Evolutionary conservation across 2,888 invertebrate species (phyloP).

Genomic region (Acronicta alni): DNA sequence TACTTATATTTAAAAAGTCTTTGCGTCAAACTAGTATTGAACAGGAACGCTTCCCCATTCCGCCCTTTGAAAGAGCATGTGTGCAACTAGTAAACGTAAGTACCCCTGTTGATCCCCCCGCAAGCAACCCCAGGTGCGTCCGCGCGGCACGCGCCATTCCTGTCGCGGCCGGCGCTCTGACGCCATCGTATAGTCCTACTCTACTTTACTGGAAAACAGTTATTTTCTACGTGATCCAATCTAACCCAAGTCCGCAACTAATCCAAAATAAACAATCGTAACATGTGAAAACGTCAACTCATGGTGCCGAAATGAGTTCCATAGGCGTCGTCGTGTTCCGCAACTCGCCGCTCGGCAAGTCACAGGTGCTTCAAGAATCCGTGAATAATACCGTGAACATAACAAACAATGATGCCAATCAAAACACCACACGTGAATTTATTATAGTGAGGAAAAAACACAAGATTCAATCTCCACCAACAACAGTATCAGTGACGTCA

Average conservation of each 20-base stretch:
- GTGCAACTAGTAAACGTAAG: conserved; percentile 88
- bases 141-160: conserved; percentile 88
- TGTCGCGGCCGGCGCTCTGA: conserved; percentile 84
- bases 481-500: conserved; percentile 82
- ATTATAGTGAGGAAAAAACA: conserved; percentile 88
- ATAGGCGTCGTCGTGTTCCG: conserved; percentile 90
- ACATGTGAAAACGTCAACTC: conserved; percentile 81
- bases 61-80: conserved; percentile 87
- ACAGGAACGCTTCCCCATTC: conserved; percentile 74
- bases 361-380: conserved; percentile 91
- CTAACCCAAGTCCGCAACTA: conserved; percentile 65
- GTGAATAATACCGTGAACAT: conserved; percentile 90
- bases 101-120: conserved; percentile 88
- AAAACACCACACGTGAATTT: conserved; percentile 83
- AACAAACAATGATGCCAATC: conserved; percentile 79
- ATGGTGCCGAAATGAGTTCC: conserved; percentile 85
- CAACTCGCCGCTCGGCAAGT: conserved; percentile 88
- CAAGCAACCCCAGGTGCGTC: conserved; percentile 85
- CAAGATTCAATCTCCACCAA: conserved; percentile 77
- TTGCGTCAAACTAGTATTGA: conserved; percentile 40
- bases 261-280: conserved; percentile 73
- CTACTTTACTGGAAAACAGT: conserved; percentile 61
- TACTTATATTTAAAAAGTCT: neutral
- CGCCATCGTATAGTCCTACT: conserved; percentile 76
- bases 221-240: conserved; percentile 71